These are phyloP conservation scores for Adelges cooleyi DNA, from an alignment of 1,140 invertebrate genomes.

Conservation along the genomic window DNA sequence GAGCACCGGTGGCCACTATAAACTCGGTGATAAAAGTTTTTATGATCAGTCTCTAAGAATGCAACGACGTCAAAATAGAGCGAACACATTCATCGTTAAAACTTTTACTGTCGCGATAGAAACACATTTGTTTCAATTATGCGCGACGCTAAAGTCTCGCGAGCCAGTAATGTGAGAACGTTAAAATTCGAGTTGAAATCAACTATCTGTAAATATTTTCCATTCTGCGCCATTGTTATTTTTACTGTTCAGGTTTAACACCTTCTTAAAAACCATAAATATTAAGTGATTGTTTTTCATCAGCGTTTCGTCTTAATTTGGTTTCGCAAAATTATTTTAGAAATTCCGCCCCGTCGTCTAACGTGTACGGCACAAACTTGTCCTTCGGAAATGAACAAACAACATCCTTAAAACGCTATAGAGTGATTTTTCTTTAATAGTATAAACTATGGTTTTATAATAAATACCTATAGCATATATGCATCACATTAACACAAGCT, in stretches of 20 bases:
- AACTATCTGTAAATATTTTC: background rate
- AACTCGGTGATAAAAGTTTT: slow-evolving; percentile 14
- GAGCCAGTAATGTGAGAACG: background rate
- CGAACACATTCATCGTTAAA: background rate
- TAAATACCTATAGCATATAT: no score
- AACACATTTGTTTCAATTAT: background rate
- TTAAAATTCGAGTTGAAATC: background rate
- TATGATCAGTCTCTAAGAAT: background rate
- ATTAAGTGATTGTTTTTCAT: background rate
- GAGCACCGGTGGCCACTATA: background rate
- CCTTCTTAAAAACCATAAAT: no score
- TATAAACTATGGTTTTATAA: no score
- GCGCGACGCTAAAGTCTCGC: background rate
- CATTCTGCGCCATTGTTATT: background rate
- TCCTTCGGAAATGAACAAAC: no score
- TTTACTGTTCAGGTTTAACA: no score
- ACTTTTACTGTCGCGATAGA: background rate
- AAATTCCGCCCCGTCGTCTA: no score
- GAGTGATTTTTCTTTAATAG: no score
- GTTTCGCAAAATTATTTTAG: no score
- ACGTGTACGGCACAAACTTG: no score
- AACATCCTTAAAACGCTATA: no score
- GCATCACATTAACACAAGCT: no score
- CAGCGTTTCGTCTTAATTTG: no score
- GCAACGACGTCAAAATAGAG: background rate